Conservation (phyloP, 1,140 invertebrate genomes). For the Panagrolaimus sp. region DNA sequence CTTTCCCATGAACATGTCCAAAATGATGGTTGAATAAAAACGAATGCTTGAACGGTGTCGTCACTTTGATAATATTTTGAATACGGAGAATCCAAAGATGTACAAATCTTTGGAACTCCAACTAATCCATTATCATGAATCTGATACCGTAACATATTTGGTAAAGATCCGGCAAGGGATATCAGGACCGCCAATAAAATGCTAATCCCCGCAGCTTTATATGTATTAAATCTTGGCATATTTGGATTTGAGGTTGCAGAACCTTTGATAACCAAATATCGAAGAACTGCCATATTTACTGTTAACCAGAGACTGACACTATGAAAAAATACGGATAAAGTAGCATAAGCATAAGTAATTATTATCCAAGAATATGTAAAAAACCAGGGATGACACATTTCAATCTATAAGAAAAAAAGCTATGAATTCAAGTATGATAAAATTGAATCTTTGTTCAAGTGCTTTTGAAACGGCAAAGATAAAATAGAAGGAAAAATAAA, state of each 20-base stretch:
- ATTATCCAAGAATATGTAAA: conserved; percentile 56
- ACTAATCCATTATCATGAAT: conserved; percentile 31
- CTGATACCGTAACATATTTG: conserved; percentile 55
- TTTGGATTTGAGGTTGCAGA: conserved; percentile 20
- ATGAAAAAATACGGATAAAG: conserved; percentile 54
- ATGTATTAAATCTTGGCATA: conserved; percentile 44
- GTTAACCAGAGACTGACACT: conserved; percentile 53
- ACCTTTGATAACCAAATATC: conserved; percentile 31
- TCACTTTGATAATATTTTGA: conserved; percentile 28
- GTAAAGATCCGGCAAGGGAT: conserved; percentile 47
- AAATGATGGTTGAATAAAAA: conserved; percentile 43
- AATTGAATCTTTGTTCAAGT: background rate
- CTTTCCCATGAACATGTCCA: conserved; percentile 56
- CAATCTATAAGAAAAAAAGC: conserved; percentile 38
- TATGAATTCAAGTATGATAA: background rate
- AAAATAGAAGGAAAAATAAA: background rate
- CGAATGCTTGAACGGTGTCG: conserved; percentile 39
- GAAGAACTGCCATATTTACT: conserved; percentile 45
- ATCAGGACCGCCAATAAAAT: conserved; percentile 49
- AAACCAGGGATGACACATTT: conserved; percentile 54
- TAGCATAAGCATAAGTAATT: conserved; percentile 53
- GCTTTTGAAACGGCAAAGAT: background rate
- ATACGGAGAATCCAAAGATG: conserved; percentile 32
- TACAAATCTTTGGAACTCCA: conserved; percentile 33
- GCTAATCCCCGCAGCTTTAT: conserved; percentile 41